Evolutionary conservation across 2,113 vertebrate genomes (phyloP).

Genomic region (Triplophysa rosa): DNA sequence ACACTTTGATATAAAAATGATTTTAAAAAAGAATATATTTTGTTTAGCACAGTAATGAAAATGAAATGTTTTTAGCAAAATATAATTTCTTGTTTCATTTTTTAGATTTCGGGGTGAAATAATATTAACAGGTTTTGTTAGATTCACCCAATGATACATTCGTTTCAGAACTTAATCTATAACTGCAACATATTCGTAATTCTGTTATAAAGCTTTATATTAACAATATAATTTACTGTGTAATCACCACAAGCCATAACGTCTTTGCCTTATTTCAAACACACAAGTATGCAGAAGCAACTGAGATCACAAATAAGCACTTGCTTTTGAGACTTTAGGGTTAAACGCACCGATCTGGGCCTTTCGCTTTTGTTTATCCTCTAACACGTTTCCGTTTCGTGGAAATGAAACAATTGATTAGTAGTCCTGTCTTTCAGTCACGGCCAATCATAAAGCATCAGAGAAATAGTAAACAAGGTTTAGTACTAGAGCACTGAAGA

Average conservation of each 20-base stretch:
- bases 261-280: constrained; percentile 1
- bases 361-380: constrained; percentile 5
- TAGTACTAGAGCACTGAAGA: constrained; percentile 1
- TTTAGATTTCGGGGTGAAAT: neutral
- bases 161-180: neutral
- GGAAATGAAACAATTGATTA: constrained; percentile 36
- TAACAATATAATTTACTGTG: neutral
- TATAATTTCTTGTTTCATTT: neutral
- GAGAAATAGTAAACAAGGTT: constrained; percentile 34
- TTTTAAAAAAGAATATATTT: no score
- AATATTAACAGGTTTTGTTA: neutral
- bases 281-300: neutral
- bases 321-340: neutral
- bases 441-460: constrained; percentile 21
- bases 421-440: constrained; percentile 29
- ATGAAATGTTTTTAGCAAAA: no score
- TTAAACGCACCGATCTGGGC: neutral
- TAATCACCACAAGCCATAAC: neutral
- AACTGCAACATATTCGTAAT: neutral
- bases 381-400: constrained; percentile 12
- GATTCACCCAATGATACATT: neutral
- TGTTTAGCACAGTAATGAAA: no score
- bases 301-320: neutral
- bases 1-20: no score
- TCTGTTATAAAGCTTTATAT: neutral